These are phyloP conservation scores for Nemopilema nomurai DNA, from an alignment of 30 jellyfish, hydroid and myxozoan genomes.

Conservation along the genomic window DNA sequence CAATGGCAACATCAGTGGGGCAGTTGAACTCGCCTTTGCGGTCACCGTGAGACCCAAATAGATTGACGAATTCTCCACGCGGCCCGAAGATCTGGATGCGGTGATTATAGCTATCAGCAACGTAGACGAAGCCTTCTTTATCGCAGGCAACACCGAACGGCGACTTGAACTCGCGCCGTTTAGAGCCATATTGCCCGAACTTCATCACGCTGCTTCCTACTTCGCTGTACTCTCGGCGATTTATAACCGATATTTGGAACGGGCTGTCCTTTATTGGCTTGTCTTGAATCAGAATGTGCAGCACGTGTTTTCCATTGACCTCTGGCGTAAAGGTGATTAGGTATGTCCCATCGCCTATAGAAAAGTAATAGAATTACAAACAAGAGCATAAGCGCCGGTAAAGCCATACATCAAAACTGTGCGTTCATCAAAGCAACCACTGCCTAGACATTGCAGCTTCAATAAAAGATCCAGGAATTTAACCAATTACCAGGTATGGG, in stretches of 20 bases:
- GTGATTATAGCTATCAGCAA: conserved; percentile 97
- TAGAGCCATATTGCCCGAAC: conserved; percentile 98
- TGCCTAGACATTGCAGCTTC: too few relatives aligned
- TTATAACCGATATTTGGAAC: conserved; percentile 74
- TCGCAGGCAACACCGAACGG: conserved; percentile 99
- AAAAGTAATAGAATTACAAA: not conserved
- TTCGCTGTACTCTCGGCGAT: conserved; percentile 95
- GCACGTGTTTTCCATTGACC: conserved; percentile 87
- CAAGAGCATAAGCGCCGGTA: not conserved
- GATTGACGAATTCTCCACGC: conserved; percentile 94
- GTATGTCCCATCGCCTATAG: conserved; percentile 94
- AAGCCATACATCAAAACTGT: too few relatives aligned
- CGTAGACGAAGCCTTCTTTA: conserved; percentile 91
- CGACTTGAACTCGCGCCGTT: conserved; percentile 92
- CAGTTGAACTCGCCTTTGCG: conserved; percentile 97
- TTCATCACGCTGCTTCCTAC: conserved; percentile 93
- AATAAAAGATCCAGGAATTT: too few relatives aligned
- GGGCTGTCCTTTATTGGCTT: conserved; percentile 97
- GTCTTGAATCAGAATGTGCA: conserved; percentile 78
- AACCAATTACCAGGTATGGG: too few relatives aligned
- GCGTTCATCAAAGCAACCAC: too few relatives aligned
- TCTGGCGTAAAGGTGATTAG: conserved; percentile 85
- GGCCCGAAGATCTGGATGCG: conserved; percentile 98
- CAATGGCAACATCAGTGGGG: conserved; percentile 98
- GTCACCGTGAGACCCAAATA: conserved; percentile 97